These are phyloP conservation scores for Odontamblyopus rebecca DNA, from an alignment of 2,797 vertebrate genomes.

Conservation along the genomic window DNA sequence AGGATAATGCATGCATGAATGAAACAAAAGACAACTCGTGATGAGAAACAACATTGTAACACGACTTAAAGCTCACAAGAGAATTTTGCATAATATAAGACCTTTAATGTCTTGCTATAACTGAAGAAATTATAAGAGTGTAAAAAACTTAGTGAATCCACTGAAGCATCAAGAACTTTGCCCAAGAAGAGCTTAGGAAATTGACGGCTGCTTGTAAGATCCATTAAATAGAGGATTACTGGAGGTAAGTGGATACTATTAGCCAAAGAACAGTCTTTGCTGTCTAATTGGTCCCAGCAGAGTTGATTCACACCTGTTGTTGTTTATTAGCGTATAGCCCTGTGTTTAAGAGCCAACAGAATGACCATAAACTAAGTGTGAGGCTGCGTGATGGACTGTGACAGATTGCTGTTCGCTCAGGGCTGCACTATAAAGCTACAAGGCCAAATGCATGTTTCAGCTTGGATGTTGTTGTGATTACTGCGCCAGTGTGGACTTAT, in stretches of 20 bases:
- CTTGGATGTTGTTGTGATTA: conserved; percentile 36
- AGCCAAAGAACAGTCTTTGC: conserved; percentile 54
- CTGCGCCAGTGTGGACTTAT: conserved; percentile 16
- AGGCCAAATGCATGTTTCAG: conserved; percentile 33
- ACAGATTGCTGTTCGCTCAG: conserved; percentile 41
- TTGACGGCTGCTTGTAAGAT: conserved; percentile 9
- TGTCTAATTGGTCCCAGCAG: conserved; percentile 66
- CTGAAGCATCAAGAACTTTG: conserved; percentile 12
- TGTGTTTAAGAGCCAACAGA: conserved; percentile 22
- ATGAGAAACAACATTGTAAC: too few species aligned
- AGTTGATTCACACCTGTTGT: conserved; percentile 49
- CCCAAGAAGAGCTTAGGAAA: background rate
- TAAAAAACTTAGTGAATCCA: background rate
- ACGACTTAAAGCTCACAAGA: too few species aligned
- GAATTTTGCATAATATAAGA: too few species aligned
- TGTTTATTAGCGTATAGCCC: conserved; percentile 45
- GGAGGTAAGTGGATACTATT: conserved; percentile 52
- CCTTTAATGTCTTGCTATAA: too few species aligned
- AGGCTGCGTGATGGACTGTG: conserved; percentile 38
- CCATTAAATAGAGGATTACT: conserved; percentile 40
- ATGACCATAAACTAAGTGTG: conserved; percentile 32
- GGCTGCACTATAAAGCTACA: conserved; percentile 24
- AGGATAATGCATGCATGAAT: too few species aligned
- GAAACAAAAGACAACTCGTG: too few species aligned
- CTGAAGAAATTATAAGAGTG: background rate